Percentiles rank a stretch among this genome's conserved stretches.
phyloP scores from a whole-genome alignment of 2,113 vertebrate species.

The Aegithalos caudatus region DNA sequence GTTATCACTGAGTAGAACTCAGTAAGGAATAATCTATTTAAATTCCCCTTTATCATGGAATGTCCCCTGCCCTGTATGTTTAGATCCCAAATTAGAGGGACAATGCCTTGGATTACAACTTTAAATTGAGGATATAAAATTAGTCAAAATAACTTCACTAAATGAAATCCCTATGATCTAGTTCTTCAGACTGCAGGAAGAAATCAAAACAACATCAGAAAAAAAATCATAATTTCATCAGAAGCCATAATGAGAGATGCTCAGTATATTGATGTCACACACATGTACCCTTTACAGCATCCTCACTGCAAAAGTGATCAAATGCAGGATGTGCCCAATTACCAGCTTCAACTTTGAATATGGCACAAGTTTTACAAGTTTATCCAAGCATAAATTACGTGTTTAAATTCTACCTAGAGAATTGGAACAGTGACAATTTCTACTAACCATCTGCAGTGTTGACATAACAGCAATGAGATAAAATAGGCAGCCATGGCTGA shows the following conservation, averaged over 20 bases:
- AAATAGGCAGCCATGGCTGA: background rate
- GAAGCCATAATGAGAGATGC: background rate
- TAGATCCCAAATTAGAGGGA: background rate
- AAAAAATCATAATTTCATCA: background rate
- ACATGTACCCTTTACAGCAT: background rate
- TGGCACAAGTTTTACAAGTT: background rate
- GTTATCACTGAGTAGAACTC: background rate
- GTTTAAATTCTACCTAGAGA: background rate
- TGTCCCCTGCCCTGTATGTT: background rate
- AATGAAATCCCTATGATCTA: background rate
- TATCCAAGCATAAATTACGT: background rate
- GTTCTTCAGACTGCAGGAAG: background rate
- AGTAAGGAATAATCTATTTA: background rate
- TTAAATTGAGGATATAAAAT: background rate
- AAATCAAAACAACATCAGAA: background rate
- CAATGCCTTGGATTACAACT: background rate
- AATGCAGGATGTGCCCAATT: background rate
- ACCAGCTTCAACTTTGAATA: background rate
- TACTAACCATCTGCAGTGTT: background rate
- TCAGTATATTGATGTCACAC: background rate
- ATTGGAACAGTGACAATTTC: background rate
- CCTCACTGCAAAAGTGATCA: background rate
- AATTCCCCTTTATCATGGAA: background rate
- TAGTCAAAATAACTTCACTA: background rate
- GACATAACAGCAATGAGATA: background rate